Percentiles rank a stretch among this genome's conserved stretches.
Evolutionary conservation across 2,888 invertebrate genomes (phyloP).

Genomic region (Drosophila neotestacea): DNA sequence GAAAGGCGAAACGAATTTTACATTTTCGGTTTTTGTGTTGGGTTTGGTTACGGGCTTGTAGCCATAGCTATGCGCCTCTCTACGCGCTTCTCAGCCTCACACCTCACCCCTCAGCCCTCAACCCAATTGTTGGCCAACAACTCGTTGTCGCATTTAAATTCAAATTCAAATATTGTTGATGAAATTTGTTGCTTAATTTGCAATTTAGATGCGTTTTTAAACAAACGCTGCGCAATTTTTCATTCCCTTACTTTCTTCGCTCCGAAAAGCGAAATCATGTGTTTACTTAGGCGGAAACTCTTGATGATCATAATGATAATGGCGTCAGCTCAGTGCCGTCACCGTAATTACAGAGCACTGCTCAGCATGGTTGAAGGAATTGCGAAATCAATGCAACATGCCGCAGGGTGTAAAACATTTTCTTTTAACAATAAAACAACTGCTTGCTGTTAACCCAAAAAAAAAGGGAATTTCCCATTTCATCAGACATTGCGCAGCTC

Average conservation of each 20-base stretch:
- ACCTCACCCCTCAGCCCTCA: not conserved
- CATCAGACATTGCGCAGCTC: conserved; percentile 8
- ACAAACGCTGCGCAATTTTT: conserved; percentile 56
- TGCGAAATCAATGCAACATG: conserved; percentile 59
- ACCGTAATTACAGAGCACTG: conserved; percentile 48
- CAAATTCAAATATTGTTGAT: conserved; percentile 82
- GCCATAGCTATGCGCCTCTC: conserved; percentile 30
- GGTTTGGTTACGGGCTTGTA: conserved; percentile 45
- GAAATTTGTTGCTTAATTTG: conserved; percentile 82
- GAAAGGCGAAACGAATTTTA: conserved; percentile 71
- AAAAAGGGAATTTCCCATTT: conserved; percentile 17
- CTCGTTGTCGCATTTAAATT: conserved; percentile 76
- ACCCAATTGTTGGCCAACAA: conserved; percentile 41
- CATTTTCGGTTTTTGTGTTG: conserved; percentile 68
- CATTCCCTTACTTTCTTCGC: not conserved
- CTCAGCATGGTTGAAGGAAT: conserved; percentile 28
- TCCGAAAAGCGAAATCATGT: conserved; percentile 66
- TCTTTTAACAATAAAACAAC: conserved; percentile 47
- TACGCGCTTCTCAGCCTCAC: conserved; percentile 30
- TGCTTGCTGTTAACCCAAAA: conserved; percentile 5
- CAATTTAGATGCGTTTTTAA: conserved; percentile 81
- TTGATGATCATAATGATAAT: conserved; percentile 35
- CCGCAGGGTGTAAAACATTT: conserved; percentile 44
- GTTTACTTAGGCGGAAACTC: conserved; percentile 78
- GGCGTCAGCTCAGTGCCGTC: conserved; percentile 38